Evolutionary conservation across 2,888 invertebrate species (phyloP).

Genomic region (Limenitis camilla): DNA sequence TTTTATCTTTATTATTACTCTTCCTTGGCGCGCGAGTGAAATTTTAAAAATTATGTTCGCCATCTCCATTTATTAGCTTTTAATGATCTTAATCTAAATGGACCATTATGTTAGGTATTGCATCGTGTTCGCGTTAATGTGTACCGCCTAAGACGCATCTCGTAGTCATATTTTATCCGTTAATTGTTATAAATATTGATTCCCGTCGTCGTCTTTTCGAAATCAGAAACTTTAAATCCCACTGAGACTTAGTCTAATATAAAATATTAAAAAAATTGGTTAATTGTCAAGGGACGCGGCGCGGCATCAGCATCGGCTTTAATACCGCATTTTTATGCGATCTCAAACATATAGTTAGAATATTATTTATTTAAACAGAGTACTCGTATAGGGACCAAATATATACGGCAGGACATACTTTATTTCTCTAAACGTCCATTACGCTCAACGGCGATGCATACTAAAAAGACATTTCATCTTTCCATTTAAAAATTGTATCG

Average conservation of each 20-base stretch:
- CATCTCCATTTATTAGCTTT: constrained; percentile 57
- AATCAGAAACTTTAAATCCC: constrained; percentile 15
- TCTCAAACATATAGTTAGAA: constrained; percentile 21
- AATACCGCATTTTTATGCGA: constrained; percentile 22
- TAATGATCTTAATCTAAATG: constrained; percentile 40
- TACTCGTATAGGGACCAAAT: constrained; percentile 39
- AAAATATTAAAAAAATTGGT: constrained; percentile 8
- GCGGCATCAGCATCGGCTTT: constrained; percentile 16
- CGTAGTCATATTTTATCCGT: constrained; percentile 13
- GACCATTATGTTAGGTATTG: constrained; percentile 43
- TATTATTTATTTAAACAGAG: constrained; percentile 23
- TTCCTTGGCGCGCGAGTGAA: constrained; percentile 51
- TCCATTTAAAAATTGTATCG: constrained; percentile 37
- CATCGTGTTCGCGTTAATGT: constrained; percentile 32
- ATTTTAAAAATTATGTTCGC: constrained; percentile 53
- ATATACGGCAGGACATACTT: constrained; percentile 27
- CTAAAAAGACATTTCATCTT: constrained; percentile 61
- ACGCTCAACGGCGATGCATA: constrained; percentile 35
- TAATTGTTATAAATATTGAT: constrained; percentile 3
- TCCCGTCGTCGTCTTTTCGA: constrained; percentile 12
- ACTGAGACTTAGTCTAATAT: constrained; percentile 21
- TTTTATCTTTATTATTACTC: constrained; percentile 42
- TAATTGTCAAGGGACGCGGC: constrained; percentile 12
- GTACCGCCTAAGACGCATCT: constrained; percentile 18
- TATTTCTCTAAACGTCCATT: constrained; percentile 25